Evolutionary conservation across 2,113 vertebrate species (phyloP).

Genomic region (Regulus satrapa): DNA sequence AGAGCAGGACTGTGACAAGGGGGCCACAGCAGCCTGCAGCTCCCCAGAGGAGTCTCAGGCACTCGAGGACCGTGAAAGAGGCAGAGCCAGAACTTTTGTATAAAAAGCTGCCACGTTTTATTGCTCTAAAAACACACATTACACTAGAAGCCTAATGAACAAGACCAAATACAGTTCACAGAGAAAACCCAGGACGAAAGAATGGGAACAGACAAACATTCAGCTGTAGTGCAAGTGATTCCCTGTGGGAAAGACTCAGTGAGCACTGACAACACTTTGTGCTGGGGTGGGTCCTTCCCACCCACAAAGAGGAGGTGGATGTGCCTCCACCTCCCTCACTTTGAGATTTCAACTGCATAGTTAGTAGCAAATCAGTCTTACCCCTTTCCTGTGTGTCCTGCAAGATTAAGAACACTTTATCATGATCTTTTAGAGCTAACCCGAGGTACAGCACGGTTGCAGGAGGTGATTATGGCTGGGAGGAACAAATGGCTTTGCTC

Average conservation of each 20-base stretch:
- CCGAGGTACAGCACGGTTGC: neutral
- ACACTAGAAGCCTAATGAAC: neutral
- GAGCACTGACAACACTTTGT: neutral
- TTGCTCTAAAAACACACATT: conserved; percentile 33
- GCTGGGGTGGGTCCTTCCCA: neutral
- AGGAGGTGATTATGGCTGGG: neutral
- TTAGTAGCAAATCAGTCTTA: neutral
- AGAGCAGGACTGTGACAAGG: neutral
- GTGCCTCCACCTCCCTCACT: neutral
- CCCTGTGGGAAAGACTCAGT: neutral
- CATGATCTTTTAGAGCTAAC: neutral
- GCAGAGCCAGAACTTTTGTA: neutral
- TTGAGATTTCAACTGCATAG: conserved; percentile 32
- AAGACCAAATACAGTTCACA: neutral
- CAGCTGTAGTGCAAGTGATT: conserved; percentile 42
- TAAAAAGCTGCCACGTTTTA: conserved; percentile 38
- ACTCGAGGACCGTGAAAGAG: neutral
- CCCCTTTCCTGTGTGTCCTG: neutral
- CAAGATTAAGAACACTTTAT: neutral
- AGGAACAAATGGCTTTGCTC: neutral
- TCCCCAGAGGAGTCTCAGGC: neutral
- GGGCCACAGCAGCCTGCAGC: neutral
- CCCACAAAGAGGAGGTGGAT: neutral
- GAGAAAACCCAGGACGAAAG: neutral
- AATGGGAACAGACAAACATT: neutral